Conservation (phyloP, 1,140 invertebrate species). For the Diprion similis region DNA sequence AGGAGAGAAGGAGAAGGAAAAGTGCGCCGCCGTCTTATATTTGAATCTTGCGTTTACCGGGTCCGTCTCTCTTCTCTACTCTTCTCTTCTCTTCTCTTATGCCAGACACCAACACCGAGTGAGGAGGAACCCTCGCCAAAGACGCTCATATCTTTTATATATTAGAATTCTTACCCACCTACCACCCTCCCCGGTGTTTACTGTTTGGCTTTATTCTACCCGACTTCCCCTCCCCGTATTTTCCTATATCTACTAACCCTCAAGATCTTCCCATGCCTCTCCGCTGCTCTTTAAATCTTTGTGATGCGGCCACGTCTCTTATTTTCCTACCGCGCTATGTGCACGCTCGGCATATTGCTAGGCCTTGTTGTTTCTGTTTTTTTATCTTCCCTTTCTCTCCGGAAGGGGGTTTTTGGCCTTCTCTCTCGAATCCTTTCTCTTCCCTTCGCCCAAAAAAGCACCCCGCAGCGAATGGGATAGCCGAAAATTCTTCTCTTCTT, state of each 20-base stretch:
- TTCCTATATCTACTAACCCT: constrained; percentile 14
- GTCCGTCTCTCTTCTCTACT: constrained; percentile 4
- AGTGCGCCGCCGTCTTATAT: background rate
- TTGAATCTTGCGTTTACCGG: background rate
- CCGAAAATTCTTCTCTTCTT: constrained; percentile 18
- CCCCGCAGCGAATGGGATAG: constrained; percentile 11
- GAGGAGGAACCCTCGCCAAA: constrained; percentile 34
- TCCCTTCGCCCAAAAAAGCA: background rate
- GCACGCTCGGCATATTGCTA: constrained; percentile 12
- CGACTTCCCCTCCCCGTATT: background rate
- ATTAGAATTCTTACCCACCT: constrained; percentile 51
- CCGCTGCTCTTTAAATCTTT: constrained; percentile 35
- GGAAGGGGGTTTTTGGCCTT: background rate
- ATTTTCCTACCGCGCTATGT: background rate
- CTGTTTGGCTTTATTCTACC: constrained; percentile 57
- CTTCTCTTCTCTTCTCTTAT: constrained; percentile 45
- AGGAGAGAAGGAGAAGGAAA: constrained; percentile 5
- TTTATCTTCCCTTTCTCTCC: background rate
- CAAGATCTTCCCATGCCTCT: background rate
- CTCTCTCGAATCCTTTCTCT: constrained; percentile 7
- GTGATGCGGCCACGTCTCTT: constrained; percentile 18
- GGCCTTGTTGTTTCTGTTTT: constrained; percentile 16
- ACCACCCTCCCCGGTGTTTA: constrained; percentile 43
- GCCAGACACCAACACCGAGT: constrained; percentile 47
- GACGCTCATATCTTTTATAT: constrained; percentile 61